phyloP scores from a whole-genome alignment of 1,140 invertebrate species.

The Papilio polytes region DNA sequence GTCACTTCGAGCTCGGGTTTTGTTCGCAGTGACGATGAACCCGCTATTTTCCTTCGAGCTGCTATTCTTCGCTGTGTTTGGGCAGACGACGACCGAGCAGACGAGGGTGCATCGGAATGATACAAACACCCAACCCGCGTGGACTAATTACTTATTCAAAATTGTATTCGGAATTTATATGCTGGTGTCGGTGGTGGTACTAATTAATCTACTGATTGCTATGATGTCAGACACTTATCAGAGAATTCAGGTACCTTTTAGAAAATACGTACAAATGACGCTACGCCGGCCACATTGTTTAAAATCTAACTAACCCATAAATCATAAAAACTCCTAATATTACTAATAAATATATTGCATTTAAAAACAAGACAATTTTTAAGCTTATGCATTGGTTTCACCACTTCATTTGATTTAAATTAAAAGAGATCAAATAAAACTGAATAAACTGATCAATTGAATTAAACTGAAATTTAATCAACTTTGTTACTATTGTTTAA shows the following conservation, averaged over 20 bases:
- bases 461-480: not conserved
- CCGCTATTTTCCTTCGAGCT: constrained; percentile 97
- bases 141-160: constrained; percentile 93
- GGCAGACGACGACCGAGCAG: constrained; percentile 95
- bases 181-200: constrained; percentile 98
- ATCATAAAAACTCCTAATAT: not conserved
- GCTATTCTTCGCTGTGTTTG: constrained; percentile 99
- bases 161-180: constrained; percentile 96
- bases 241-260: constrained; percentile 92
- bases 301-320: constrained; percentile 31
- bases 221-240: constrained; percentile 99
- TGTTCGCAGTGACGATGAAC: constrained; percentile 94
- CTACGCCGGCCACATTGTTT: constrained; percentile 35
- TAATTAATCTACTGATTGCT: constrained; percentile 99
- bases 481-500: not conserved
- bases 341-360: not conserved
- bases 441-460: not conserved
- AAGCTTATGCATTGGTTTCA: not conserved
- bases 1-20: constrained; percentile 73
- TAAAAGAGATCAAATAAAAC: not conserved
- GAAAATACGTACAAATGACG: constrained; percentile 28
- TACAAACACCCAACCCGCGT: constrained; percentile 86
- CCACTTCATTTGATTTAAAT: not conserved
- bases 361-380: not conserved
- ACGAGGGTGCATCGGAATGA: constrained; percentile 87